Base-by-base conservation (phyloP, 1,140 invertebrate genomes). In the Penaeus vannamei region DNA sequence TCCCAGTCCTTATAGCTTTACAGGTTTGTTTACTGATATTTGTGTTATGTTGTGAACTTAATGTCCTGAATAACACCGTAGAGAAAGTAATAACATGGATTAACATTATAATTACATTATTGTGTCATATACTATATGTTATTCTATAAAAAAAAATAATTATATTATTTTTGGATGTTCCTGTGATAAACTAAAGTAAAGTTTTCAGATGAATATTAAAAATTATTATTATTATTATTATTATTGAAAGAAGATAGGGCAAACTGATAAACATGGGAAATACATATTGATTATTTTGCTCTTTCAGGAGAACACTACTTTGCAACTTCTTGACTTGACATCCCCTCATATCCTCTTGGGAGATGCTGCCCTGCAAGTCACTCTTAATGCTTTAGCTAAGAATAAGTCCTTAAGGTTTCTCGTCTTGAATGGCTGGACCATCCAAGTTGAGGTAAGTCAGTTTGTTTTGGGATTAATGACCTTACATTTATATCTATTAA, bases 371-470 rank as follows among this genome's bases (percentile, higher is more conserved):
- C 93, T 94, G 10, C 93, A 94, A 85, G 92, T 95, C 29, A 92
- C 94, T 1, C 93, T 94, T 72, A 93, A 94, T 89, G 93, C 94
- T 23, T 92, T 95, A 10, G 93, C 93, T 14, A 93, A 94, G 82
- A 95, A 94, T 91, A 92, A 91, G 2, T 94, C 93, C 14, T 92
- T 95, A 0, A 92, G 94, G 26, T 92, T 94, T 8, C 92, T 95
- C 26, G 94, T 93, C 85, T 92, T 95, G 59, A 94, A 94, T 87
- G 94, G 94, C 62, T 95, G 94, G 94, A 95, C 94, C 29, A 94
- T 95, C 84, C 93, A 94, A 86, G 93, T 95, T 90, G 94, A 95
- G 93, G 94, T 94, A 88, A 93, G 92, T 91, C 23, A 87, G 61
- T 64, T 32, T 32, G 19, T 12, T 29, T 59, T 10, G 4, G 32